Conservation (phyloP, 1,140 invertebrate genomes). For the Drosophila teissieri region DNA sequence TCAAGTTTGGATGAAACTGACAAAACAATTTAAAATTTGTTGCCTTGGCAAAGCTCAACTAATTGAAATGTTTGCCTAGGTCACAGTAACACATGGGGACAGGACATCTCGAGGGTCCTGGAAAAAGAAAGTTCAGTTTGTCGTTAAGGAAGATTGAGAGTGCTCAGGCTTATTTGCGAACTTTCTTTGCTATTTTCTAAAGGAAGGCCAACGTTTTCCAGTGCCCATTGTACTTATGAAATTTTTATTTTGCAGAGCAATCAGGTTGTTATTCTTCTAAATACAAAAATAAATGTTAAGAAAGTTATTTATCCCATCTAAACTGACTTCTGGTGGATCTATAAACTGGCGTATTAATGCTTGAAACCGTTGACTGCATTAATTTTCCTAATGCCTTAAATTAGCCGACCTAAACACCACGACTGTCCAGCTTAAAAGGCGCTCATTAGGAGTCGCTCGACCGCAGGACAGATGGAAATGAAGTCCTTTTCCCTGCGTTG, state of each 20-base stretch:
- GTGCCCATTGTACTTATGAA: not conserved
- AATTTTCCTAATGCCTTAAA: conserved; percentile 27
- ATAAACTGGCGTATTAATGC: too few species aligned
- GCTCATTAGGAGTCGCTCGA: conserved; percentile 47
- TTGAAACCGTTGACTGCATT: conserved; percentile 23
- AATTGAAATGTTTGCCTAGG: conserved; percentile 71
- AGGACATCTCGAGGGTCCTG: conserved; percentile 48
- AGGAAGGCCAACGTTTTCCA: not conserved
- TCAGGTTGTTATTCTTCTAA: not conserved
- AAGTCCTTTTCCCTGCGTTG: not conserved
- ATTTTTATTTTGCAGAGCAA: not conserved
- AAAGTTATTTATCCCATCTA: too few species aligned
- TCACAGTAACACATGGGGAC: conserved; percentile 49
- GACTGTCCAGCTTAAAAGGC: conserved; percentile 8
- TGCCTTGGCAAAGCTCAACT: conserved; percentile 41
- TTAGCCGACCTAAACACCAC: conserved; percentile 12
- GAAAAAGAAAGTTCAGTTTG: conserved; percentile 12
- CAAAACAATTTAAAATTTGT: conserved; percentile 71
- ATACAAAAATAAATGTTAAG: not conserved
- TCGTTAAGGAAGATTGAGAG: conserved; percentile 11
- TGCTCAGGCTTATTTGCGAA: conserved; percentile 13
- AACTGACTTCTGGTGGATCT: too few species aligned
- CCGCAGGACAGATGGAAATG: conserved; percentile 40
- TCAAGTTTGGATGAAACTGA: conserved; percentile 62
- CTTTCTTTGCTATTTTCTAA: not conserved